Evolutionary conservation across 92 coral and sea anemone species (phyloP).

Genomic region (Heteractis magnifica): DNA sequence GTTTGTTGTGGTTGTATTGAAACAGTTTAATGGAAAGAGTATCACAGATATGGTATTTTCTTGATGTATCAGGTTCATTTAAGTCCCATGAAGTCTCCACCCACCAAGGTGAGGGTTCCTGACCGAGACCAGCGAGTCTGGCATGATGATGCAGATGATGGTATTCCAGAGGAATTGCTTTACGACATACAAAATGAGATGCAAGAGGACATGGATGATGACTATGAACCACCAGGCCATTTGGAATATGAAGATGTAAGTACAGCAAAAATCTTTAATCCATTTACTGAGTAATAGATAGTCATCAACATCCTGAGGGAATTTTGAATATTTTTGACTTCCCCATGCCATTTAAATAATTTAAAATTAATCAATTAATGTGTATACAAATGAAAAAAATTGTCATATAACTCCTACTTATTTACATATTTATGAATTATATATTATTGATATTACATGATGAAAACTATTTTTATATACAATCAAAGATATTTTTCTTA

Average conservation of each 20-base stretch:
- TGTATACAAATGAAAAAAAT: not conserved
- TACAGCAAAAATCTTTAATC: not conserved
- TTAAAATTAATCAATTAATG: slow-evolving; percentile 10
- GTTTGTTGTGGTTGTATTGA: not conserved
- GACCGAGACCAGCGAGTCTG: slow-evolving; percentile 85
- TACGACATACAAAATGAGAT: slow-evolving; percentile 44
- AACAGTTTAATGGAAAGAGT: not conserved
- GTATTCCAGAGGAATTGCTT: slow-evolving; percentile 57
- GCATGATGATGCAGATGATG: slow-evolving; percentile 76
- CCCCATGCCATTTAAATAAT: slow-evolving; percentile 14
- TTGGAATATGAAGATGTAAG: slow-evolving; percentile 12
- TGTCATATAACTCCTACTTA: not conserved
- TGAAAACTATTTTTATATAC: not conserved
- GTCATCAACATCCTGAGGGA: slow-evolving; percentile 15
- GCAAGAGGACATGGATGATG: slow-evolving; percentile 62
- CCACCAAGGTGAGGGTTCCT: slow-evolving; percentile 76
- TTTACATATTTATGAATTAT: not conserved
- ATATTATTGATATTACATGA: not conserved
- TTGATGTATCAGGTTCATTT: slow-evolving; percentile 54
- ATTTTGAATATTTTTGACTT: not conserved
- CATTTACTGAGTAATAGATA: not conserved
- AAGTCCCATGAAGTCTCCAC: slow-evolving; percentile 82
- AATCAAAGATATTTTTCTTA: not conserved
- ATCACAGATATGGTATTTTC: not conserved
- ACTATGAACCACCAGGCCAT: slow-evolving; percentile 66